phyloP scores from a whole-genome alignment of 2,888 invertebrate species.

The Isotomurus palustris region DNA sequence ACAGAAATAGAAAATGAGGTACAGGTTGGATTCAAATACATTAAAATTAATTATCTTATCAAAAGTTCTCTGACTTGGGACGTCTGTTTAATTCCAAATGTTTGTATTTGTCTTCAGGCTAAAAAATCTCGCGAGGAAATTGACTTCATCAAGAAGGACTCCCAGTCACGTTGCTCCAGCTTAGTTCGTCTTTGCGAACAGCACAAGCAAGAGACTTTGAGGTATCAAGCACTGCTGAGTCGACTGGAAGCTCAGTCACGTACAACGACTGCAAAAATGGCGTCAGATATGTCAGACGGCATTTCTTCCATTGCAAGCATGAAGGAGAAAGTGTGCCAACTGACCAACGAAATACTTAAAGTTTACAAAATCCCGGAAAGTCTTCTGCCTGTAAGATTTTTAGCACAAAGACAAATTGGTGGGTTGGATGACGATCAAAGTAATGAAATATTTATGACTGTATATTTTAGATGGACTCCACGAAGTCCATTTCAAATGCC shows the following conservation, averaged over 20 bases:
- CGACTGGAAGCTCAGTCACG: conserved; percentile 38
- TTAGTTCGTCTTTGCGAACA: conserved; percentile 43
- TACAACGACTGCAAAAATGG: conserved; percentile 24
- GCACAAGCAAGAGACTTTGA: conserved; percentile 44
- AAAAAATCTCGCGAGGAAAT: conserved; percentile 38
- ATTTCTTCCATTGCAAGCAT: conserved; percentile 30
- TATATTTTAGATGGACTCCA: no score
- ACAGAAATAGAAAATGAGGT: conserved; percentile 70
- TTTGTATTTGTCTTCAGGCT: conserved; percentile 27
- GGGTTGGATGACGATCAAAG: not conserved
- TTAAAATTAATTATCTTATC: no score
- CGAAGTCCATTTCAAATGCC: no score
- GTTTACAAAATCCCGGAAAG: conserved; percentile 43
- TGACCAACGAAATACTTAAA: conserved; percentile 39
- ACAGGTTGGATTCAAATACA: no score
- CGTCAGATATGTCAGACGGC: conserved; percentile 33
- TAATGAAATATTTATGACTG: no score
- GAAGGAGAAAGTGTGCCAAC: conserved; percentile 27
- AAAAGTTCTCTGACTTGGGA: no score
- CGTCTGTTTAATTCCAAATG: no score
- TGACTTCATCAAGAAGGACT: conserved; percentile 34
- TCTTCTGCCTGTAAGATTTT: conserved; percentile 24
- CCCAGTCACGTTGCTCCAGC: conserved; percentile 37
- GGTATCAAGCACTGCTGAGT: conserved; percentile 37
- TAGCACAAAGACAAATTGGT: not conserved